Evolutionary conservation across 2,888 invertebrate species (phyloP), one percentile per base, ranked within the genome.

Genomic region (Palloptera scutellata): DNA sequence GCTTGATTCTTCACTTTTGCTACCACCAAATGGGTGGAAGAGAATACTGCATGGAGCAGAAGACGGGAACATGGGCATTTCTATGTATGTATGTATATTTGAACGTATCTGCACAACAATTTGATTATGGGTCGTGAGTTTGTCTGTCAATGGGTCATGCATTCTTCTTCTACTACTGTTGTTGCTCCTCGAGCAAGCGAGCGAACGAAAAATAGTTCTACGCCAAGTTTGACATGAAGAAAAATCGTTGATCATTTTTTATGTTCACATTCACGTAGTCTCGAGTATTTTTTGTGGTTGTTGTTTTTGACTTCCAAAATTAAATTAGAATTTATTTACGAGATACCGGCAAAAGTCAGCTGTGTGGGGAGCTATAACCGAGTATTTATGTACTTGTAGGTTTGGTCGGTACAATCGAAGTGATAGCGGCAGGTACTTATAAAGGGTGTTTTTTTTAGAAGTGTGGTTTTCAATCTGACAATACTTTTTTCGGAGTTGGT

Each of bases 211-310:
- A 53, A 45, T 60, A 59, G 52, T 63, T 67, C 70, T 72, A 71
- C 72, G 74, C 74, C 64, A 64, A 5, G 13, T 72, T 72, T 74
- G 79, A 80, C 79, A 76, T 66, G 69, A 78, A 73, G 78, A 80
- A 77, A 77, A 78, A 82, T 82, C 74, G 76, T 73, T 74, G 73
- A 77, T 78, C 78, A 77, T 78, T 81, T 77, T 79, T 68, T 74
- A 72, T 72, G 64, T 60, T 64, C 75, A 76, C 76, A 66, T 62
- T 70, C 71, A 71, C 67, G 72, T 68, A 71, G 66, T 43, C 66
- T 70, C 43, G 74, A 68, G 73, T 55, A 51, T 60, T 15, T 10
- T 55, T 40, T 53, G 57, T 55, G 19, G 10, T 19, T 52, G 11
- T 58, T 64, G 48, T 57, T 61, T 43, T 30, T 51, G 42, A 15